Evolutionary conservation across 2,113 vertebrate genomes (phyloP).

Genomic region (Gavia stellata): DNA sequence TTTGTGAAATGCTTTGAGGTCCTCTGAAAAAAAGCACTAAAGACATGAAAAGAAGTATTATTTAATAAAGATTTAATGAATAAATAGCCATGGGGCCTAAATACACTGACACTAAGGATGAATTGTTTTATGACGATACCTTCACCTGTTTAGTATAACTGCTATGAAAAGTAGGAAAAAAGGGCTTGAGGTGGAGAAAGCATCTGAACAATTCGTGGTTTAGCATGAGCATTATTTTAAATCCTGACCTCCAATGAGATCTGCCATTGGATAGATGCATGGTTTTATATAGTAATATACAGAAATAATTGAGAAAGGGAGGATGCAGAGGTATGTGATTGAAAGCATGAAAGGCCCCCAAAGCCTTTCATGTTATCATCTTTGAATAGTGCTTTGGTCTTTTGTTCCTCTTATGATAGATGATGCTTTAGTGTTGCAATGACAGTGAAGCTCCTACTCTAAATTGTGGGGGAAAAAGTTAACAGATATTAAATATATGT

Average conservation of each 20-base stretch:
- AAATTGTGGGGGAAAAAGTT: background rate
- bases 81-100: background rate
- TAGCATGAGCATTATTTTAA: background rate
- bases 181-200: background rate
- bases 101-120: background rate
- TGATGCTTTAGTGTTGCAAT: background rate
- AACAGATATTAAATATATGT: background rate
- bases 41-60: background rate
- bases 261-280: background rate
- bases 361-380: slow-evolving; percentile 42
- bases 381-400: slow-evolving; percentile 30
- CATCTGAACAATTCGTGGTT: background rate
- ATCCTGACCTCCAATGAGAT: background rate
- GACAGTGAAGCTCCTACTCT: background rate
- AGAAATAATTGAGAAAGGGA: slow-evolving; percentile 12
- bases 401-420: slow-evolving; percentile 40
- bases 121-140: background rate
- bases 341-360: slow-evolving; percentile 6
- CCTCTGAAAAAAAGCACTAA: background rate
- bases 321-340: background rate
- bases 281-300: background rate
- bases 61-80: background rate
- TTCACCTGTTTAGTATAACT: background rate
- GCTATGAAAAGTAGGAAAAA: background rate
- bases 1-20: background rate